These are phyloP conservation scores for Hypanus sabinus DNA, from an alignment of 2,113 vertebrate species.

Conservation along the genomic window DNA sequence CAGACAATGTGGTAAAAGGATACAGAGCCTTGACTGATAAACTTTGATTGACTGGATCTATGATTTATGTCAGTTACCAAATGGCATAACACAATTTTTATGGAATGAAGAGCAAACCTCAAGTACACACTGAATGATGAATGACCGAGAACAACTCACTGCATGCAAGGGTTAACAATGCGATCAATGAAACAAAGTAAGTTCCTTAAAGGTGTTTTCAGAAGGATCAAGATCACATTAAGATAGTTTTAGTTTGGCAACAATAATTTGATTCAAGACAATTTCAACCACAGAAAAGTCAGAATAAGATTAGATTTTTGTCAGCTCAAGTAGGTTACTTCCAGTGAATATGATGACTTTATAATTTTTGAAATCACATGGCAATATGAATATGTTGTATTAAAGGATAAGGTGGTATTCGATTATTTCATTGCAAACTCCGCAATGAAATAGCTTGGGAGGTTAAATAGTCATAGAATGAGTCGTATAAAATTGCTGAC, in stretches of 20 bases:
- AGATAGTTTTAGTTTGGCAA: background rate
- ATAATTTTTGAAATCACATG: background rate
- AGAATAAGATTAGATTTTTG: background rate
- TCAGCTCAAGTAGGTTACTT: background rate
- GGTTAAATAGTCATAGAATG: background rate
- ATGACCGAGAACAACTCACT: background rate
- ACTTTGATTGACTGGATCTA: background rate
- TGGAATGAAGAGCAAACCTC: background rate
- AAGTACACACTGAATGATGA: background rate
- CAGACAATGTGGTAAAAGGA: too few relatives aligned
- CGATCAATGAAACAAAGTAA: background rate
- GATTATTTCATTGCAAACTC: background rate
- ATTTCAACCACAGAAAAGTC: background rate
- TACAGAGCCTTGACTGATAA: too few relatives aligned
- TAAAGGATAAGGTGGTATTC: background rate
- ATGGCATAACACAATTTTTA: background rate
- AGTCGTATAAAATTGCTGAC: background rate
- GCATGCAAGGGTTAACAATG: background rate
- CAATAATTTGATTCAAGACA: background rate
- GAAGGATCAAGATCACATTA: background rate
- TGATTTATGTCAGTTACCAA: too few relatives aligned
- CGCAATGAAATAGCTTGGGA: background rate
- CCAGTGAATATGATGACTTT: background rate
- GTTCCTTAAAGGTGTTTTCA: background rate
- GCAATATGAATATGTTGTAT: background rate